Evolutionary conservation across 1,140 invertebrate genomes (phyloP), one percentile per base, ranked within the genome.

Genomic region (Nebria ingens): DNA sequence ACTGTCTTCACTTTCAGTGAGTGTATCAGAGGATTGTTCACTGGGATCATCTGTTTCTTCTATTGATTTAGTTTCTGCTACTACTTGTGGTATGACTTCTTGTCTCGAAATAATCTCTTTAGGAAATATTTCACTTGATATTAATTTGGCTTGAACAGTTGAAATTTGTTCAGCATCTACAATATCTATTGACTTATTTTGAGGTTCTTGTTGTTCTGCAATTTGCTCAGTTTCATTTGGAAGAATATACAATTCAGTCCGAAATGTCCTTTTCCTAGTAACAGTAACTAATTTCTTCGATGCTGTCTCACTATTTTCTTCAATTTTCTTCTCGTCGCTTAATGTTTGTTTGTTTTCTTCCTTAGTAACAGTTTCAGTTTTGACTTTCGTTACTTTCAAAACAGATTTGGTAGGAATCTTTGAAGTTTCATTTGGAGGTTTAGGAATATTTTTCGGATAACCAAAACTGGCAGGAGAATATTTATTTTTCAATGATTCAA

Each of bases 401-500:
- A n/a, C 25, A 34, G 25, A n/a, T 34, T 34, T 34, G n/a, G 40
- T 12, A 3, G 40, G 40, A 17, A 45, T 45, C 17, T 45, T 45
- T 12, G 40, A 45, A 11, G 3, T 4, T 45, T 45, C 50, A 49
- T 17, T 49, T 11, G 3, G 19, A 21, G 50, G 21, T 21, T 51
- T 21, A 29, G 13, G 23, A 34, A 20, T 3, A 38, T 40, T 15
- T 11, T 52, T 58, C 11, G 55, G n/a, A 34, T 62, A 59, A 21
- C 62, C 60, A 50, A 62, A 63, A 21, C 54, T 55, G 20, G 54
- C 22, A 11, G 62, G 62, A 11, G 62, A 60, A 59, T 63, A 63
- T 51, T 61, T 62, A 23, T 38, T 56, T 57, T 61, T 58, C 17
- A 61, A 56, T 21, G 42, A 21, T 25, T 61, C 54, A 15, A 61